These are phyloP conservation scores for Synodontis membranacea DNA, from an alignment of 2,113 vertebrate species.

Conservation along the genomic window DNA sequence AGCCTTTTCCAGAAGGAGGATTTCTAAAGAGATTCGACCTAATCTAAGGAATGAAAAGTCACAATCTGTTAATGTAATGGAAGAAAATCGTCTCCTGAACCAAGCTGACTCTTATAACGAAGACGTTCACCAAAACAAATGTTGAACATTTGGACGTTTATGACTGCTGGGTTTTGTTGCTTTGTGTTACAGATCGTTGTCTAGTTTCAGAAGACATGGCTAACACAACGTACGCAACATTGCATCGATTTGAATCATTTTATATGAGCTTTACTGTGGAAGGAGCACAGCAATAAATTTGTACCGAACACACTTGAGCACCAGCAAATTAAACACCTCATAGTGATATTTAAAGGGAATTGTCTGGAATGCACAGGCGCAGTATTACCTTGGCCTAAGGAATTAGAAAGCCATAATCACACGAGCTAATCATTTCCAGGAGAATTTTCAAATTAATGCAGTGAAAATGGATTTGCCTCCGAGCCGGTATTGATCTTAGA, in stretches of 20 bases:
- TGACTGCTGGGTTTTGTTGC: background rate
- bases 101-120: background rate
- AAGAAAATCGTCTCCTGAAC: background rate
- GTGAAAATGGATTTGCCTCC: slow-evolving; percentile 67
- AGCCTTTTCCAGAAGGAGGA: background rate
- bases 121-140: background rate
- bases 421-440: slow-evolving; percentile 56
- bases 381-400: slow-evolving; percentile 59
- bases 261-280: slow-evolving; percentile 37
- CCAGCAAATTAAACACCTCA: slow-evolving; percentile 43
- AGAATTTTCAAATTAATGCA: slow-evolving; percentile 64
- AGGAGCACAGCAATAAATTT: slow-evolving; percentile 50
- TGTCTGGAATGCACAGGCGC: slow-evolving; percentile 54
- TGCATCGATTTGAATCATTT: slow-evolving; percentile 1
- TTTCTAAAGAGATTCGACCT: background rate
- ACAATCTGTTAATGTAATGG: background rate
- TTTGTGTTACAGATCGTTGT: background rate
- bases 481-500: slow-evolving; percentile 66
- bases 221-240: background rate
- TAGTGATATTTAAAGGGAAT: slow-evolving; percentile 52
- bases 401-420: slow-evolving; percentile 58
- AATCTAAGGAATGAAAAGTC: background rate
- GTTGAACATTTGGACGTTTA: background rate
- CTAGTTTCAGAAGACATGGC: background rate
- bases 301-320: slow-evolving; percentile 19